Percentiles rank a stretch among this genome's conserved stretches.
These are phyloP conservation scores for Actenoides hombroni DNA, from an alignment of 2,113 vertebrate species.

Conservation along the genomic window DNA sequence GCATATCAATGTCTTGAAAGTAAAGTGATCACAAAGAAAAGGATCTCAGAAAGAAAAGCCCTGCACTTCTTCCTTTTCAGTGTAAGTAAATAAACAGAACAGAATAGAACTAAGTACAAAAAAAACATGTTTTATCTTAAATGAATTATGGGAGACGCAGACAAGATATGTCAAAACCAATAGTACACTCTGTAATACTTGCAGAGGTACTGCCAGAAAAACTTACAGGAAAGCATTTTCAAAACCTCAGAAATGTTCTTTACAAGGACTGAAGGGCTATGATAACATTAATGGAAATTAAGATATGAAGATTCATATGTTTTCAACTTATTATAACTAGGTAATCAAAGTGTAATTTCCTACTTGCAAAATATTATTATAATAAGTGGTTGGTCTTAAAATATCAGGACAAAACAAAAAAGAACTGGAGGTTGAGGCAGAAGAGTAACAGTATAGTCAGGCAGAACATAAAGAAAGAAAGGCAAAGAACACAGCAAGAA, in stretches of 20 bases:
- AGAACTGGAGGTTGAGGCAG: not conserved
- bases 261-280: not conserved
- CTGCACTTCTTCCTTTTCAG: not conserved
- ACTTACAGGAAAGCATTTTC: not conserved
- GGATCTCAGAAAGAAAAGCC: not conserved
- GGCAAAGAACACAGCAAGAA: not conserved
- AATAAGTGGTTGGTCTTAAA: not conserved
- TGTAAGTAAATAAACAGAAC: not conserved
- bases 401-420: not conserved
- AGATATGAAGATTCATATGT: not conserved
- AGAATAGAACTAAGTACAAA: not conserved
- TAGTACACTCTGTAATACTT: not conserved
- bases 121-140: not conserved
- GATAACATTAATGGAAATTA: constrained; percentile 3
- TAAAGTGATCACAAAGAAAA: not conserved
- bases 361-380: not conserved
- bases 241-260: not conserved
- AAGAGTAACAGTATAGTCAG: not conserved
- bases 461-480: not conserved
- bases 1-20: not conserved
- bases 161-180: not conserved
- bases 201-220: not conserved
- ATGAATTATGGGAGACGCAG: not conserved
- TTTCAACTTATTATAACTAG: not conserved
- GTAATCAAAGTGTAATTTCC: not conserved